phyloP scores from a whole-genome alignment of 2,113 vertebrate genomes.

The Cynocephalus volans region DNA sequence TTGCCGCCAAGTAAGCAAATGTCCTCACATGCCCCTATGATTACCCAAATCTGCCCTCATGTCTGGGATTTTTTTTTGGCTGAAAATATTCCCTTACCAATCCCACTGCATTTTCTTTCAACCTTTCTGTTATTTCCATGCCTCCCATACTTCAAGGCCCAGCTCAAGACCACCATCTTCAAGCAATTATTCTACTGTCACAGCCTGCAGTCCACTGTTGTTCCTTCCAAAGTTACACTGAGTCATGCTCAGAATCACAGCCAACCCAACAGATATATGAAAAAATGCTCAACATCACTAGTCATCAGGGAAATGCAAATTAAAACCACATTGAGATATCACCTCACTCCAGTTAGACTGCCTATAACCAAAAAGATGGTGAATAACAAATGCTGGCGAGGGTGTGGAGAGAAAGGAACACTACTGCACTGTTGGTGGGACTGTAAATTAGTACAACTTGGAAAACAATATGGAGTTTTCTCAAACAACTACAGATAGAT shows the following conservation, averaged over 20 bases:
- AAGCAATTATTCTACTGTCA: neutral
- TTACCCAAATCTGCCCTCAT: neutral
- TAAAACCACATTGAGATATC: too few species aligned
- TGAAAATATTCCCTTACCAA: neutral
- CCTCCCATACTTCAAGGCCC: neutral
- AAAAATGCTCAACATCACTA: too few species aligned
- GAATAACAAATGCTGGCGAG: too few species aligned
- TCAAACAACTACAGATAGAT: too few species aligned
- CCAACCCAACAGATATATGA: too few species aligned
- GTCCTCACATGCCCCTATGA: neutral
- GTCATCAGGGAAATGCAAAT: too few species aligned
- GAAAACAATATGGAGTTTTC: too few species aligned
- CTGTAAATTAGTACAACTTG: too few species aligned
- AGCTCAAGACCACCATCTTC: neutral
- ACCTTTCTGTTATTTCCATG: neutral
- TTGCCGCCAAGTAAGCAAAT: neutral
- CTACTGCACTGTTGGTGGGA: too few species aligned
- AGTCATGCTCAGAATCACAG: neutral
- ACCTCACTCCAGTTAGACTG: too few species aligned
- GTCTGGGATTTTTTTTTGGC: neutral
- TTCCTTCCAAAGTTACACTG: neutral
- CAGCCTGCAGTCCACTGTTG: neutral
- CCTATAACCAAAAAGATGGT: too few species aligned
- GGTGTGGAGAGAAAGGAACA: too few species aligned
- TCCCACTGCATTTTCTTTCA: neutral